phyloP scores from a whole-genome alignment of 1,140 invertebrate species.

The Drosophila seguyi region DNA sequence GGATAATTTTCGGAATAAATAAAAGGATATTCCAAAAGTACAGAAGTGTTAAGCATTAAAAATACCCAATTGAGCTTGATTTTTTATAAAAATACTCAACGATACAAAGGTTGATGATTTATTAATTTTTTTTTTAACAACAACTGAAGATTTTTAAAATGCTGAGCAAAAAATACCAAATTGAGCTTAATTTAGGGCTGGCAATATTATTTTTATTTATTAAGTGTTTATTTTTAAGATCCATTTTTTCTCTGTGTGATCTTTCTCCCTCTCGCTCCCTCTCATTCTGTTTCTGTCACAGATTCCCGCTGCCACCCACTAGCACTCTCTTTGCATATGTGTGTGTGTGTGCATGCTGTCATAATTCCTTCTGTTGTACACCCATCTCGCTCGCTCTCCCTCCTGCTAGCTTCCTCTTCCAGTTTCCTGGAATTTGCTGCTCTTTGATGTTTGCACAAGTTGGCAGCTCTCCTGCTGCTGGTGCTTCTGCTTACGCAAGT shows the following conservation, averaged over 20 bases:
- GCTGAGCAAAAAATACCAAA: no score
- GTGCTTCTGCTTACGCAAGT: constrained; percentile 70
- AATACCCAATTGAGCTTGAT: no score
- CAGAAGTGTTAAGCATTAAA: no score
- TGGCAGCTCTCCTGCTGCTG: constrained; percentile 35
- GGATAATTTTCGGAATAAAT: no score
- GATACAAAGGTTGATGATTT: no score
- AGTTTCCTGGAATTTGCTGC: constrained; percentile 31
- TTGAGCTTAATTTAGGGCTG: no score
- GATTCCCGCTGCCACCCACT: neutral
- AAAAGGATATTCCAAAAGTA: no score
- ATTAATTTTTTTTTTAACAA: no score
- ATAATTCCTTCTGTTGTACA: constrained; percentile 60
- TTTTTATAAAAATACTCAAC: no score
- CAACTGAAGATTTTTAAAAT: no score
- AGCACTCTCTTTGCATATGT: constrained; percentile 28
- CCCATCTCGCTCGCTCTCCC: neutral
- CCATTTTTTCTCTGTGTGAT: neutral
- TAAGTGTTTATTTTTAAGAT: neutral
- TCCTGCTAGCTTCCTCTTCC: constrained; percentile 1
- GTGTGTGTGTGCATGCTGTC: constrained; percentile 25
- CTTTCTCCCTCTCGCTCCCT: neutral
- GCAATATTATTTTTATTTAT: no score
- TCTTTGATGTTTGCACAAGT: constrained; percentile 82
- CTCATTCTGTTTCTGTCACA: constrained; percentile 10